These are phyloP conservation scores for Agrilus cyanescens DNA, from an alignment of 2,888 invertebrate species.

Conservation along the genomic window DNA sequence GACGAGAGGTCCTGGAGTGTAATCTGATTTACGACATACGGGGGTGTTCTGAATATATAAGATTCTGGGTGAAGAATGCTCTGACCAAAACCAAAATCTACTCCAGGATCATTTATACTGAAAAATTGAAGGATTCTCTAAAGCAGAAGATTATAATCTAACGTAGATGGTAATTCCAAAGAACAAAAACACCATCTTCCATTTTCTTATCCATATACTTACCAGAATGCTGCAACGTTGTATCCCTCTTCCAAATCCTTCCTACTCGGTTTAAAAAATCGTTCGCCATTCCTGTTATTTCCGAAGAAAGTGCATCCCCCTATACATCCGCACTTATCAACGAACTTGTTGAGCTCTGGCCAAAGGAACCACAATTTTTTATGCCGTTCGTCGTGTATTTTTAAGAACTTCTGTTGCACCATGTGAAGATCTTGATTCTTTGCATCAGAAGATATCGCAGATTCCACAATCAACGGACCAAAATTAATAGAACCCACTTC, in stretches of 20 bases:
- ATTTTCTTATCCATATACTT: constrained; percentile 14
- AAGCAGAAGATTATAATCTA: neutral
- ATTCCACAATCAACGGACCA: constrained; percentile 82
- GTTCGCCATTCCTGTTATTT: constrained; percentile 74
- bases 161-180: neutral
- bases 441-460: constrained; percentile 59
- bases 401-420: constrained; percentile 71
- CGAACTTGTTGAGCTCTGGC: constrained; percentile 54
- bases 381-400: constrained; percentile 70
- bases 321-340: constrained; percentile 79
- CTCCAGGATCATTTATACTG: constrained; percentile 61
- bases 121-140: constrained; percentile 12
- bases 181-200: neutral
- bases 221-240: constrained; percentile 69
- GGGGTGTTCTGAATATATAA: constrained; percentile 82
- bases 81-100: constrained; percentile 88
- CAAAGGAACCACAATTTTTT: constrained; percentile 92
- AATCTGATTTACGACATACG: constrained; percentile 69
- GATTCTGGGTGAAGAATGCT: constrained; percentile 80
- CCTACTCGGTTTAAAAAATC: constrained; percentile 76
- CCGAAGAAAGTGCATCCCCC: constrained; percentile 95
- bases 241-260: constrained; percentile 72
- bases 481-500: constrained; percentile 85
- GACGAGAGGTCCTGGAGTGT: constrained; percentile 53
- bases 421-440: constrained; percentile 65